Evolutionary conservation across 2,797 vertebrate genomes (phyloP).

Genomic region (Urophycis tenuis): DNA sequence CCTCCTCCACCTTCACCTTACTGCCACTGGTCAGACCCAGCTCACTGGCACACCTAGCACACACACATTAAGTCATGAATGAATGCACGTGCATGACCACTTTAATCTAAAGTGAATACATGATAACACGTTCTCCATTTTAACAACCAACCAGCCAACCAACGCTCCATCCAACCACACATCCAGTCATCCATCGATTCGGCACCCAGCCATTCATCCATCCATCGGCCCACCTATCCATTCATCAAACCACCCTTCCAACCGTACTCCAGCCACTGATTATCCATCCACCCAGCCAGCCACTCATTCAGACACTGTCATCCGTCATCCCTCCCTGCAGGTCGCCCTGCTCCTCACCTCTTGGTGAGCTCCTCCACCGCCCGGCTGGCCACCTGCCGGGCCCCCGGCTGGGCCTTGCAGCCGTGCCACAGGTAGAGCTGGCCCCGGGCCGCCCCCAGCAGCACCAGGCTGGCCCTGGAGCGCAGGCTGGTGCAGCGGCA

Average conservation of each 20-base stretch:
- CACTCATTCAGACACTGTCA: neutral
- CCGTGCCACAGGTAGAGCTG: conserved; percentile 73
- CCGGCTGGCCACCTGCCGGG: conserved; percentile 64
- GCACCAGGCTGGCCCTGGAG: conserved; percentile 67
- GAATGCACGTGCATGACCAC: neutral
- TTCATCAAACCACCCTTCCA: neutral
- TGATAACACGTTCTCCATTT: neutral
- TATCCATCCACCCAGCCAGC: neutral
- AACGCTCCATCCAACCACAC: neutral
- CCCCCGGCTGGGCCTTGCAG: conserved; percentile 62
- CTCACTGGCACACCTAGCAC: conserved; percentile 63
- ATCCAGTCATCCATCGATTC: neutral
- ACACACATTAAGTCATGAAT: neutral
- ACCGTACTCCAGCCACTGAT: neutral
- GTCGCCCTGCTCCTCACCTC: conserved; percentile 47
- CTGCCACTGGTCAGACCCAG: conserved; percentile 61
- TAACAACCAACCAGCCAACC: neutral
- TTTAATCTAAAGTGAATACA: neutral
- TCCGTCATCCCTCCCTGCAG: neutral
- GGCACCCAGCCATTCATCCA: neutral
- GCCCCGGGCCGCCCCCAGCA: conserved; percentile 57
- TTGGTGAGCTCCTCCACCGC: conserved; percentile 62
- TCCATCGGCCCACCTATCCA: neutral
- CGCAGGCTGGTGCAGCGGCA: conserved; percentile 66
- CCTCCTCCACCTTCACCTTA: conserved; percentile 62